Evolutionary conservation across 2,888 invertebrate species (phyloP), one percentile per base, ranked within the genome.

Genomic region (Priocnemis perturbator): DNA sequence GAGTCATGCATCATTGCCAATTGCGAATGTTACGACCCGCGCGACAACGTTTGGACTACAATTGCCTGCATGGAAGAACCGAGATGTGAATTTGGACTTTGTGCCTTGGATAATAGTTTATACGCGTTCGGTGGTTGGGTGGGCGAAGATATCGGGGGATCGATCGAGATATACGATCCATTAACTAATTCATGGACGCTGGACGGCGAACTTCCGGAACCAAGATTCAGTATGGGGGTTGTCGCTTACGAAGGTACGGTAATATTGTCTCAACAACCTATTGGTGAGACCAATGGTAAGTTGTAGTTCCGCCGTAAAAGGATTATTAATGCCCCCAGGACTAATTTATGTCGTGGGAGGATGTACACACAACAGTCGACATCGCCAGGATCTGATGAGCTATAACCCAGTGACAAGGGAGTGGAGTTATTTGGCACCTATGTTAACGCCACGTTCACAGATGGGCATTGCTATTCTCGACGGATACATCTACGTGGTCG

Each of bases 41-140:
- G 93, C 81, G 93, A 91, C 64, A 90, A 91, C 69, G 87, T 88
- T 5, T 92, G 92, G 92, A 89, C 88, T 15, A 76, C 86, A 30
- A 87, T 89, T 55, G 86, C 88, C 1, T 87, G 87, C 65, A 95
- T 96, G 95, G 93, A 94, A 73, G 94, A 95, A 78, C 95, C 96
- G 0, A 92, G 98, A 21, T 97, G 97, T 89, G 97, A 97, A 88
- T 96, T 97, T 87, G 97, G 97, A 0, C 90, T 97, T 73, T 96
- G 96, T 83, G 94, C 95, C 15, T 92, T 95, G 89, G 94, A 95
- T 79, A 96, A 95, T 30, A 93, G 93, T 82, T 90, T 98, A 69
- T 96, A 95, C 87, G 97, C 97, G 0, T 93, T 98, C 81, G 97
- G 98, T 53, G 98, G 98, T 3, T 97, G 97, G 97, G 94, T 97